Conservation (phyloP, 2,888 invertebrate genomes). For the Drosophila nigritarsus region DNA sequence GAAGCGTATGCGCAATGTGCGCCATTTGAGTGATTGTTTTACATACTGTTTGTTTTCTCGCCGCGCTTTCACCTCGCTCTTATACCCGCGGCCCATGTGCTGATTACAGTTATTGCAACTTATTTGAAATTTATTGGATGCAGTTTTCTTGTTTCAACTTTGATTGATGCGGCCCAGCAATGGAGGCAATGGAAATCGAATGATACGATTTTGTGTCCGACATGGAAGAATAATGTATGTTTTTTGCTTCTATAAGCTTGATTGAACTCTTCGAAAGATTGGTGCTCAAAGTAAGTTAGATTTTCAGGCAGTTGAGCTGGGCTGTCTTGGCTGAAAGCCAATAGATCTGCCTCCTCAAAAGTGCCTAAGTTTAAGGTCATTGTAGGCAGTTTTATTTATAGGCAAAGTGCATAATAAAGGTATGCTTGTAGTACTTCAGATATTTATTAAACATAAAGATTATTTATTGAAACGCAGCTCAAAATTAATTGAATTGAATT, state of each 20-base stretch:
- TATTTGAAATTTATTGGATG: conserved; percentile 75
- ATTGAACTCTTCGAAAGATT: background rate
- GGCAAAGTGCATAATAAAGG: background rate
- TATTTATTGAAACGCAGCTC: background rate
- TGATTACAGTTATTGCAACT: conserved; percentile 79
- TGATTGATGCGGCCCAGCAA: conserved; percentile 63
- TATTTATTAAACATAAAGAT: background rate
- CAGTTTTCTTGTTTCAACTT: conserved; percentile 59
- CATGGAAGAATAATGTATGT: conserved; percentile 27
- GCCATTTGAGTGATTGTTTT: conserved; percentile 78
- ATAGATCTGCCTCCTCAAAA: background rate
- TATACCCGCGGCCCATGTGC: conserved; percentile 43
- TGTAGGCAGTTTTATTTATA: background rate
- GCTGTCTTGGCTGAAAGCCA: background rate
- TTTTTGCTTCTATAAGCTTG: background rate
- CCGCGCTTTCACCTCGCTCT: background rate
- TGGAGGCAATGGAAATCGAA: conserved; percentile 42
- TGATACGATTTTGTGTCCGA: conserved; percentile 23
- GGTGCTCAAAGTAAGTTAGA: background rate
- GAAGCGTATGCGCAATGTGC: conserved; percentile 70
- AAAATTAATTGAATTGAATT: too few species aligned
- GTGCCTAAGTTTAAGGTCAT: background rate
- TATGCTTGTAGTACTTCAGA: background rate
- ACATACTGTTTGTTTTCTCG: conserved; percentile 59
- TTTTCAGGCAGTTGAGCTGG: conserved; percentile 1